phyloP scores from a whole-genome alignment of 1,140 invertebrate species.

The Gonioctena quinquepunctata region DNA sequence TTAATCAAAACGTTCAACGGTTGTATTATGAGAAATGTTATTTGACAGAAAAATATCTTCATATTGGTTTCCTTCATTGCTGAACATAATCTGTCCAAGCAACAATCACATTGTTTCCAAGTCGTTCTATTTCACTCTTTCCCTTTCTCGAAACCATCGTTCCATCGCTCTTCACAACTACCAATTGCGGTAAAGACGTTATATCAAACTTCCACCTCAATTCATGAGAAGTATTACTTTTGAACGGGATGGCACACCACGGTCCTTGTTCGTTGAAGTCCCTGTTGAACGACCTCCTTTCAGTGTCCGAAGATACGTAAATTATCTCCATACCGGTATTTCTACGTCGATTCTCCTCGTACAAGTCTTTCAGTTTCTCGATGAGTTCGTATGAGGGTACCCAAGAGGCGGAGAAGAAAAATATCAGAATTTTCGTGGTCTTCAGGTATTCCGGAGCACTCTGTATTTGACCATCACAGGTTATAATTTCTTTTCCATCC shows the following conservation, averaged over 20 bases:
- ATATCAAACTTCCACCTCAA: constrained; percentile 26
- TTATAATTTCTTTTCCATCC: constrained; percentile 24
- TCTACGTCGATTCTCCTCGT: constrained; percentile 30
- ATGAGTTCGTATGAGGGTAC: constrained; percentile 23
- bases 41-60: not conserved
- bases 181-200: constrained; percentile 22
- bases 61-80: not conserved
- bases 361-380: constrained; percentile 20
- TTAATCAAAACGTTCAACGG: too few species aligned
- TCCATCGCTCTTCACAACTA: constrained; percentile 29
- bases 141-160: constrained; percentile 29
- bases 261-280: constrained; percentile 27
- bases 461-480: constrained; percentile 20
- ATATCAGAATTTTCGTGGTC: constrained; percentile 26
- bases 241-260: constrained; percentile 30
- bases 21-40: too few species aligned
- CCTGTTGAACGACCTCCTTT: constrained; percentile 17
- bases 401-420: constrained; percentile 29
- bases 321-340: constrained; percentile 29
- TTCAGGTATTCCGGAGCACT: constrained; percentile 19
- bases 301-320: constrained; percentile 29
- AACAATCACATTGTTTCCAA: constrained; percentile 28
- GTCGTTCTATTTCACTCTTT: constrained; percentile 23
- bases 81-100: constrained; percentile 35
- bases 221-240: constrained; percentile 10